These are phyloP conservation scores for Mellilla xanthometata DNA, from an alignment of 2,888 invertebrate species.

Conservation along the genomic window DNA sequence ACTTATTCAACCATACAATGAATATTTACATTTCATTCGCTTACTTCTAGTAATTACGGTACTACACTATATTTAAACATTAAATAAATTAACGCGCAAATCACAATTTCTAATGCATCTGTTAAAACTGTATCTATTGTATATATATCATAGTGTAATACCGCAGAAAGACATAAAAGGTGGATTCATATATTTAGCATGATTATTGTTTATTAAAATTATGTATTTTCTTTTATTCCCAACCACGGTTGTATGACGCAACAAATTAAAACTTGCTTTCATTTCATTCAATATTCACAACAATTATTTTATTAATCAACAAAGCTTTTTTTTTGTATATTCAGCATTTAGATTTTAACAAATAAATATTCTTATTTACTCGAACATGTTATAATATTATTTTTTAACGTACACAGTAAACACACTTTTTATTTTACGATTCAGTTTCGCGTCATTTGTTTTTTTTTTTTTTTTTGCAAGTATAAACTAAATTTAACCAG, in stretches of 20 bases:
- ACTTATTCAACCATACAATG: conserved; percentile 49
- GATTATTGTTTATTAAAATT: background rate
- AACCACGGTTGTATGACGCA: conserved; percentile 17
- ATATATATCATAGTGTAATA: conserved; percentile 27
- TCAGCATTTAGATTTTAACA: conserved; percentile 21
- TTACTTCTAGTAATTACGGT: conserved; percentile 30
- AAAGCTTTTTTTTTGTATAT: conserved; percentile 49
- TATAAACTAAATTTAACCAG: conserved; percentile 5
- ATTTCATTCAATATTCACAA: conserved; percentile 52
- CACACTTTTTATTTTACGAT: conserved; percentile 29
- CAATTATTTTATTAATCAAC: conserved; percentile 39
- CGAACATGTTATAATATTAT: conserved; percentile 21
- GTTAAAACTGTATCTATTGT: conserved; percentile 21
- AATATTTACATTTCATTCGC: conserved; percentile 64
- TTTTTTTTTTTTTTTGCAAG: conserved; percentile 5
- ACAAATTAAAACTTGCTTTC: conserved; percentile 44
- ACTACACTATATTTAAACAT: conserved; percentile 25
- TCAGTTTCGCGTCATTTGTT: conserved; percentile 35
- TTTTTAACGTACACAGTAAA: conserved; percentile 38
- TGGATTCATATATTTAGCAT: conserved; percentile 7
- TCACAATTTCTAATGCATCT: conserved; percentile 31
- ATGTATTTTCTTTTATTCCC: no score
- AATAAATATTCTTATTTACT: conserved; percentile 29
- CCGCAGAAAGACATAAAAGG: conserved; percentile 13
- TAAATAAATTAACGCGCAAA: conserved; percentile 25